phyloP scores from a whole-genome alignment of 2,797 vertebrate genomes.

The Sphenodon punctatus region DNA sequence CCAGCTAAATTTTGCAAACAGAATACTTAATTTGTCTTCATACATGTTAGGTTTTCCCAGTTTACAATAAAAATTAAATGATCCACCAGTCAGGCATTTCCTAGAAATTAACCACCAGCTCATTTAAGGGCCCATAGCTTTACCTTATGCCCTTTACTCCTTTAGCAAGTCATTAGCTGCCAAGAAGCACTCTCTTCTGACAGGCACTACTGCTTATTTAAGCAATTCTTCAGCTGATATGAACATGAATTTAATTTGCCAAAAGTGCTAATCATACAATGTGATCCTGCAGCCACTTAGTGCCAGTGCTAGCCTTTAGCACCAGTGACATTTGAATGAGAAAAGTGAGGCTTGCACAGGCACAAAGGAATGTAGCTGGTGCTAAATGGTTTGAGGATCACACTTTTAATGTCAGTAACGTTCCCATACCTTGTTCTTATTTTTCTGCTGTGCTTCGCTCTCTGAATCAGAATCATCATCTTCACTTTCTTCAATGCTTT shows the following conservation, averaged over 20 bases:
- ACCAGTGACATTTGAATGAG: too few species aligned
- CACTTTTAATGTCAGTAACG: too few species aligned
- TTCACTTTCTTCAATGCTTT: slow-evolving; percentile 87
- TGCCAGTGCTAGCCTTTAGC: background rate
- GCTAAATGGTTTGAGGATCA: background rate
- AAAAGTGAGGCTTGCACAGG: too few species aligned
- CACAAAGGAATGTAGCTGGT: background rate
- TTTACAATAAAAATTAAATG: background rate
- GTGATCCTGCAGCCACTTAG: background rate
- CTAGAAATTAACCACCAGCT: background rate
- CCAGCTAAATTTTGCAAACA: background rate
- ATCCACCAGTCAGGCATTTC: background rate
- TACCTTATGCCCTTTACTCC: background rate
- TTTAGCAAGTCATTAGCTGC: background rate
- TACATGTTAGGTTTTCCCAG: background rate
- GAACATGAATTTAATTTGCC: background rate
- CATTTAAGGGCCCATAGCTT: background rate
- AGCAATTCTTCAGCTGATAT: background rate
- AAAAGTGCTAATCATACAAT: background rate
- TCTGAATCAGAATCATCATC: slow-evolving; percentile 87
- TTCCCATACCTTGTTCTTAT: slow-evolving; percentile 80
- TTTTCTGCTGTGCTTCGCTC: slow-evolving; percentile 79
- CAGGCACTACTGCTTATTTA: background rate
- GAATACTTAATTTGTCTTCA: background rate
- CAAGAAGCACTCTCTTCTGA: background rate